phyloP scores from a whole-genome alignment of 2,113 vertebrate genomes.

The Saccopteryx leptura region DNA sequence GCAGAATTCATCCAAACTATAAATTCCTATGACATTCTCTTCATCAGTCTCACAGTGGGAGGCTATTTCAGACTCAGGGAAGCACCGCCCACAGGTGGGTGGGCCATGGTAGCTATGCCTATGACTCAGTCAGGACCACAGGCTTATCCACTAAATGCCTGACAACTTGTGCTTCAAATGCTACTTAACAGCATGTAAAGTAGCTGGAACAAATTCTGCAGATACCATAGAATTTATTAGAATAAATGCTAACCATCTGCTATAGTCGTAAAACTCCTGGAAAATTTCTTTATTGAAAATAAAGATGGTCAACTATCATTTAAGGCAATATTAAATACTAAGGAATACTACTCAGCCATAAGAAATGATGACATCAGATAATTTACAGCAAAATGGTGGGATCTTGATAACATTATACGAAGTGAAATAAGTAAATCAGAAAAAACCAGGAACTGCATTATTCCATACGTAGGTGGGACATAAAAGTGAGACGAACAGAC shows the following conservation, averaged over 20 bases:
- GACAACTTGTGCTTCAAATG: neutral
- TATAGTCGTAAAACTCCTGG: neutral
- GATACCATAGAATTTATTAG: neutral
- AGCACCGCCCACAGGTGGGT: accelerated
- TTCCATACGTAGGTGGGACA: no score
- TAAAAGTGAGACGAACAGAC: no score
- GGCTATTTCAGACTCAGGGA: neutral
- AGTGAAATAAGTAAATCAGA: no score
- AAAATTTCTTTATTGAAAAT: slow-evolving; percentile 20
- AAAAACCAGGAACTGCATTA: no score
- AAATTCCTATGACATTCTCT: neutral
- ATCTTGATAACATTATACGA: no score
- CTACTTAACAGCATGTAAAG: neutral
- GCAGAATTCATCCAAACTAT: neutral
- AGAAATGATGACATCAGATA: no score
- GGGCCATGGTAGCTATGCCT: neutral
- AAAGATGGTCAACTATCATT: neutral
- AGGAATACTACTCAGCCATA: neutral
- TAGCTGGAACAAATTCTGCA: neutral
- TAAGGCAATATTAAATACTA: neutral
- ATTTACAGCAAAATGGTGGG: no score
- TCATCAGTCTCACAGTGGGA: neutral
- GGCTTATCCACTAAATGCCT: neutral
- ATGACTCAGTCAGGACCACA: neutral
- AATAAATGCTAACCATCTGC: neutral